These are phyloP conservation scores for Cabera pusaria DNA, from an alignment of 2,888 invertebrate species.

Conservation along the genomic window DNA sequence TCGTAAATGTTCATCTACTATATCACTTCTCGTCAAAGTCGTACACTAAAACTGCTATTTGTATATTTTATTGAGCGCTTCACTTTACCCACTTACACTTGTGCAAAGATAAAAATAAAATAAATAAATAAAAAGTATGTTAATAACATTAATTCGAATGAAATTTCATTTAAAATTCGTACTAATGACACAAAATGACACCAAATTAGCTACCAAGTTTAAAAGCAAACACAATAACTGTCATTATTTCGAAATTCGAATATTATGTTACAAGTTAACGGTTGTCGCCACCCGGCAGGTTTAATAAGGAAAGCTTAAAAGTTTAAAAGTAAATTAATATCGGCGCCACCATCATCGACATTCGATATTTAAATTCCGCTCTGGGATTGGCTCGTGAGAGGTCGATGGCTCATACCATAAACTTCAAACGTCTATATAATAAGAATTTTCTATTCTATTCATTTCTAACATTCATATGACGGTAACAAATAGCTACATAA, in stretches of 20 bases:
- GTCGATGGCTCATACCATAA: conserved; percentile 47
- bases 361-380: conserved; percentile 58
- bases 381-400: conserved; percentile 43
- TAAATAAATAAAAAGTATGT: conserved; percentile 2
- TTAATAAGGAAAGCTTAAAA: conserved; percentile 45
- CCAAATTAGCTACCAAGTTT: conserved; percentile 17
- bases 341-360: conserved; percentile 45
- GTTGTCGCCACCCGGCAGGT: conserved; percentile 13
- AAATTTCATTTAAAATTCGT: conserved; percentile 12
- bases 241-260: conserved; percentile 18
- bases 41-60: no score
- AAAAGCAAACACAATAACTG: conserved; percentile 18
- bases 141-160: conserved; percentile 9
- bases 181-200: conserved; percentile 10
- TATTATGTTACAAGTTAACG: conserved; percentile 25
- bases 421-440: conserved; percentile 40
- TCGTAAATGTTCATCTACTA: no score
- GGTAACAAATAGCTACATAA: no score
- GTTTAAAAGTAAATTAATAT: conserved; percentile 54
- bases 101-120: conserved; percentile 1
- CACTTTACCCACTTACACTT: no score
- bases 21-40: no score
- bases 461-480: conserved; percentile 3
- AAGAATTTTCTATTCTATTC: no score
- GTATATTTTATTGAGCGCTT: no score